Evolutionary conservation across 2,113 vertebrate species (phyloP).

Genomic region (Megalops atlanticus): DNA sequence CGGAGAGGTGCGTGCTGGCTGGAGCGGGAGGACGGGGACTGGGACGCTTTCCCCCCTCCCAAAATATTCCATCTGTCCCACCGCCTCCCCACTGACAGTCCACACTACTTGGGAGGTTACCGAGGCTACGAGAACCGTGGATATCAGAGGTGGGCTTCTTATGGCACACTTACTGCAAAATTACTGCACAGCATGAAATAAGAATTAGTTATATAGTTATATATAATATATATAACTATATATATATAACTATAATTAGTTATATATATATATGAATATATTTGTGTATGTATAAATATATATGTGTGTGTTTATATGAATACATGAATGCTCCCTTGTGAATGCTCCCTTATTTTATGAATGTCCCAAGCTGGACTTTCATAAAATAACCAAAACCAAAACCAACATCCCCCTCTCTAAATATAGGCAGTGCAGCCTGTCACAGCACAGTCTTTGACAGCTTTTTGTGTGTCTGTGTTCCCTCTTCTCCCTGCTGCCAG

Average conservation of each 20-base stretch:
- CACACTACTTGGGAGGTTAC: conserved; percentile 63
- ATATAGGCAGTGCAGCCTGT: too few relatives aligned
- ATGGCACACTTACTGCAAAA: too few relatives aligned
- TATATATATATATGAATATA: too few relatives aligned
- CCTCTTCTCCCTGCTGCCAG: conserved; percentile 39
- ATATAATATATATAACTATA: too few relatives aligned
- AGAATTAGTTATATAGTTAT: conserved; percentile 1
- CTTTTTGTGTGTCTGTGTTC: conserved; percentile 11
- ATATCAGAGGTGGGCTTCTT: conserved; percentile 63
- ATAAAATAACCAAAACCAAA: too few relatives aligned
- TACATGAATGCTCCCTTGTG: too few relatives aligned
- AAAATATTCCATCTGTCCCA: conserved; percentile 72
- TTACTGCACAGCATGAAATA: not conserved
- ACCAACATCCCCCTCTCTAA: too few relatives aligned
- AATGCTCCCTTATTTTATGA: too few relatives aligned
- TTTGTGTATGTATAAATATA: not conserved
- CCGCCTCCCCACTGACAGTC: conserved; percentile 62
- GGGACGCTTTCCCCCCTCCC: conserved; percentile 68
- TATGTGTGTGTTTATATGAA: too few relatives aligned
- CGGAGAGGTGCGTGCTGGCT: conserved; percentile 66
- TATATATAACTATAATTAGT: too few relatives aligned
- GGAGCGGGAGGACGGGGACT: conserved; percentile 67
- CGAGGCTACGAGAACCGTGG: conserved; percentile 70
- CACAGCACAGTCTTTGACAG: not conserved
- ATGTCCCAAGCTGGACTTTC: too few relatives aligned